Conservation (phyloP, 2,888 invertebrate species). For the Melieria omissa region DNA sequence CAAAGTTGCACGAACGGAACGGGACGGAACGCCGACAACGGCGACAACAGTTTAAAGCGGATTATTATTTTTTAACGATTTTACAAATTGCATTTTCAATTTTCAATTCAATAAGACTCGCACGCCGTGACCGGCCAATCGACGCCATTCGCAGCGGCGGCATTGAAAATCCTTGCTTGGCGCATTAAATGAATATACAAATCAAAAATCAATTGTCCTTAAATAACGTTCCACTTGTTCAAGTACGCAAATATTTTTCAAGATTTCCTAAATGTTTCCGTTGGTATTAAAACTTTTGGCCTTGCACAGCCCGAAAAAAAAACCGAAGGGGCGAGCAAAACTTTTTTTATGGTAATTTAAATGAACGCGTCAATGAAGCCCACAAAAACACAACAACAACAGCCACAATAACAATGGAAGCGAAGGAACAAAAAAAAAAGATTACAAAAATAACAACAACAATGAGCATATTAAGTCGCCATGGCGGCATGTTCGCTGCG, state of each 20-base stretch:
- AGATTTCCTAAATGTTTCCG: slow-evolving; percentile 10
- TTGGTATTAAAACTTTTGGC: not conserved
- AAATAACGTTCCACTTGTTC: slow-evolving; percentile 6
- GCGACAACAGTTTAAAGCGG: not conserved
- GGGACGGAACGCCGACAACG: too few species aligned
- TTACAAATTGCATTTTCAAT: not conserved
- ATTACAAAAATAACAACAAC: too few species aligned
- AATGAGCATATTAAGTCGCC: too few species aligned
- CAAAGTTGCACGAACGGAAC: too few species aligned
- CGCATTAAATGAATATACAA: not conserved
- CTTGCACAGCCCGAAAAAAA: too few species aligned
- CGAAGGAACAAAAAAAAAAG: not conserved
- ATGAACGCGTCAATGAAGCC: slow-evolving; percentile 21
- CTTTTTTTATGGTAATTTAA: slow-evolving; percentile 25
- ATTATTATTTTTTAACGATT: not conserved
- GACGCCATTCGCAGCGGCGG: too few species aligned
- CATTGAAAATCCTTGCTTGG: too few species aligned
- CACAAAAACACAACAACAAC: not conserved
- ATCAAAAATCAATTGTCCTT: slow-evolving; percentile 30
- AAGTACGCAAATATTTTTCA: too few species aligned
- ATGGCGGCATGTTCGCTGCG: not conserved
- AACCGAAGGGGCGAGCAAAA: too few species aligned
- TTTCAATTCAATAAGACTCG: too few species aligned
- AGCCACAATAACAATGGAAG: slow-evolving; percentile 8
- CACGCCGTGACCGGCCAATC: too few species aligned